Base-by-base conservation (phyloP, 1,140 invertebrate species). In the Ridgeia piscesae region DNA sequence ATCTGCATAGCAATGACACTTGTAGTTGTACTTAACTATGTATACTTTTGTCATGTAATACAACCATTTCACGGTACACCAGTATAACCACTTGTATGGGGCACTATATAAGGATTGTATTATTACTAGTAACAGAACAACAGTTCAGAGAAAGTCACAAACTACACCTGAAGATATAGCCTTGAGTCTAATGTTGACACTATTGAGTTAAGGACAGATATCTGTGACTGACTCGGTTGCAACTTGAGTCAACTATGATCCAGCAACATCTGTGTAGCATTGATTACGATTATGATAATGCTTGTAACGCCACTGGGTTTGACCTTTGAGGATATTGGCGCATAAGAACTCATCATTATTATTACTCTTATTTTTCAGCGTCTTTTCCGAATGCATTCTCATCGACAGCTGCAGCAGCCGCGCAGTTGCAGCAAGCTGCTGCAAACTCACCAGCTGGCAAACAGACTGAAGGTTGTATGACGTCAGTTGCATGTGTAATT, bases 371-470 rank as follows among this genome's bases (percentile, higher is more conserved):
- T 89, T 88, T 93, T 91, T 77, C 92, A 92, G 93, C 93, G 27
- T 92, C 35, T 21, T 93, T 93, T 88, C 92, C 93, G 6, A 93
- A 93, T 92, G 91, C 93, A 27, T 91, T 92, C 34, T 35, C 91
- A 21, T 77, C 58, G 27, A 91, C 92, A 89, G 92, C 92, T 91
- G 92, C 92, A 91, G 91, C 35, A 14, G 35, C 42, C n/a, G 35
- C 92, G 6, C 92, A 92, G 91, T 77, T 93, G 11, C 93, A 93
- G 92, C 93, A 93, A 35, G 92, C 35, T 35, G 90, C 90, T 34
- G 89, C 93, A n/a, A 92, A 89, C 31, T 93, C 93, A 77, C 92
- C 93, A 21, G 93, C 93, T 14, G 93, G 93, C 33, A 93, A 93
- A 35, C 93, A 93, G 42, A 93, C 93, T 21, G 93, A 93, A 91